A percentile compares a stretch with the other conserved stretches of the same genome.
Conservation (phyloP, 1,140 invertebrate genomes). For the Bombus superbus region DNA sequence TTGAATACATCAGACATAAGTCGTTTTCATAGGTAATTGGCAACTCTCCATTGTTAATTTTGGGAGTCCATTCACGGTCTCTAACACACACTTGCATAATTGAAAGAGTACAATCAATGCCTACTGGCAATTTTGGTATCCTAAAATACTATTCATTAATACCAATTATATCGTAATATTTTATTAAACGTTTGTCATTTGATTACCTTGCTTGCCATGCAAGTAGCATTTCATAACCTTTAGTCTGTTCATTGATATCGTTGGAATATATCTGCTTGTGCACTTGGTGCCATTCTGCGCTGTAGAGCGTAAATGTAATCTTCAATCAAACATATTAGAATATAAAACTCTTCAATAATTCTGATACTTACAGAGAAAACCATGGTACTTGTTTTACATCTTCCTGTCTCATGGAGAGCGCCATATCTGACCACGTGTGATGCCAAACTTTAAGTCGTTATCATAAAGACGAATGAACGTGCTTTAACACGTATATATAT, state of each 20-base stretch:
- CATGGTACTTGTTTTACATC: constrained; percentile 74
- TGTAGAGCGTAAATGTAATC: constrained; percentile 55
- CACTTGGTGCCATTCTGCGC: constrained; percentile 84
- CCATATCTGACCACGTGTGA: constrained; percentile 63
- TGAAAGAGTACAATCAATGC: constrained; percentile 86
- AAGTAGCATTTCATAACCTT: constrained; percentile 83
- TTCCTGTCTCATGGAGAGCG: constrained; percentile 64
- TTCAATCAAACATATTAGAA: neutral
- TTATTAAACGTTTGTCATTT: neutral
- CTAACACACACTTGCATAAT: constrained; percentile 85
- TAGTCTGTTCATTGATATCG: constrained; percentile 74
- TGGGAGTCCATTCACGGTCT: constrained; percentile 76
- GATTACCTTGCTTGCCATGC: constrained; percentile 85
- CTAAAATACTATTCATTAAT: constrained; percentile 69
- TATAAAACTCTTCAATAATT: neutral
- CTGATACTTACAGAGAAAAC: constrained; percentile 75
- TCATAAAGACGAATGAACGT: neutral
- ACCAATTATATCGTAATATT: neutral
- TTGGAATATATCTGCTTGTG: constrained; percentile 84
- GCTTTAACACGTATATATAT: neutral
- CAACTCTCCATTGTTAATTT: constrained; percentile 69
- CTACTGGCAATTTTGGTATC: constrained; percentile 86
- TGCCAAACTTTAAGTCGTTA: neutral
- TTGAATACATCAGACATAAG: constrained; percentile 84
- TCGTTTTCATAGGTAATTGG: constrained; percentile 81